phyloP scores from a whole-genome alignment of 2,888 invertebrate species.

The Polydesmus complanatus region DNA sequence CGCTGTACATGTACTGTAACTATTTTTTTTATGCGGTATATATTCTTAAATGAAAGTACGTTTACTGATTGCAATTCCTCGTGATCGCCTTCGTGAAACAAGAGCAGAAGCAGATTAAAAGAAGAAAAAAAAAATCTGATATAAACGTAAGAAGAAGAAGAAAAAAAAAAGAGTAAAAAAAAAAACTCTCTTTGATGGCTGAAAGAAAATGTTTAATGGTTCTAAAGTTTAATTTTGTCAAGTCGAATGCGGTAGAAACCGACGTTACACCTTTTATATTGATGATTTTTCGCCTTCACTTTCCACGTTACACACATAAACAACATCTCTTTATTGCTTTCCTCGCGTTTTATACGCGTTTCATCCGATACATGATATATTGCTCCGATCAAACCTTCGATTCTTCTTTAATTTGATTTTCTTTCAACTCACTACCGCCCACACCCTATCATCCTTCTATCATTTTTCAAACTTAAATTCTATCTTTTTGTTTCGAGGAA shows the following conservation, averaged over 20 bases:
- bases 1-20: too few species aligned
- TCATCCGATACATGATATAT: neutral
- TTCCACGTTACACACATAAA: neutral
- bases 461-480: neutral
- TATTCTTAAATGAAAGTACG: too few species aligned
- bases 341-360: neutral
- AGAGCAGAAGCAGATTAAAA: too few species aligned
- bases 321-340: neutral
- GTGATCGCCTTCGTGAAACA: too few species aligned
- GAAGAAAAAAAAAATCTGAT: too few species aligned
- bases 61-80: too few species aligned
- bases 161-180: too few species aligned
- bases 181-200: neutral
- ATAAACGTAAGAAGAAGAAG: too few species aligned
- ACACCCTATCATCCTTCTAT: neutral
- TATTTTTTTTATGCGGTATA: too few species aligned
- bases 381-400: neutral
- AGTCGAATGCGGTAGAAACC: too few species aligned
- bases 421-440: neutral
- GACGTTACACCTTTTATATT: neutral
- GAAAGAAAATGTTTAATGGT: conserved; percentile 10
- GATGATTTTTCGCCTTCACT: neutral
- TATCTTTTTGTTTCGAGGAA: neutral
- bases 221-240: conserved; percentile 8
- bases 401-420: neutral